Base-by-base conservation (phyloP, 2,797 vertebrate genomes). In the Acrocephalus scirpaceus region DNA sequence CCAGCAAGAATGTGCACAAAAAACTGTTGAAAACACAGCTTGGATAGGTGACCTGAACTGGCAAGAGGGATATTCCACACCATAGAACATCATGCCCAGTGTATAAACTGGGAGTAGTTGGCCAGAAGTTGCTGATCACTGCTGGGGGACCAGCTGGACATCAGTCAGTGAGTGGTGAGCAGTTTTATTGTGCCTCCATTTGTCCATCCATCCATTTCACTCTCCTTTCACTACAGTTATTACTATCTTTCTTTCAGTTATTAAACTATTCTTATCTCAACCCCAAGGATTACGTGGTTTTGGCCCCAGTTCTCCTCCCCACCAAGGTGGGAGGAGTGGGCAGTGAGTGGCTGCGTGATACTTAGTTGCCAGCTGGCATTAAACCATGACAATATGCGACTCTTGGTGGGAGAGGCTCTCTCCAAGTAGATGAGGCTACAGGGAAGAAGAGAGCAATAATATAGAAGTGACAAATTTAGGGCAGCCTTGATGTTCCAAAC, bases 31-130 rank as follows among this genome's bases (percentile, higher is more conserved):
- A 60, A 70, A 51, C 13, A 42, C 18, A 42, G 47, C 30, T 34
- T 48, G 67, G 26, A n/a, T 4, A 48, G 19, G 40, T 42, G 40
- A 66, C 8, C 45, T 47, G 30, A 78, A 60, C 19, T 25, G 30
- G 32, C 34, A 71, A 66, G 44, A 54, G 19, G 10, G 15, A 58
- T 34, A 53, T 36, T 60, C 53, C 60, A 47, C 47, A 66, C 11
- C 34, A 47, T 0, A 36, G 66, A 72, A 72, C 0, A 0, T 20
- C 47, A 36, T 53, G 47, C 19, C 22, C 34, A 42, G 16, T 36
- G 34, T 7, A 54, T 20, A 60, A 65, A 54, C 30, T 36, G 38
- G 3, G 21, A 57, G 9, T 23, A 45, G 30, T 4, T 25, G 18
- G 22, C 34, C 88, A 36, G 60, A 51, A 54, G 60, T 5, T 78